Percentiles rank a stretch among this genome's conserved stretches.
phyloP scores from a whole-genome alignment of 2,888 invertebrate genomes.

The Caenorhabditis macrosperma region DNA sequence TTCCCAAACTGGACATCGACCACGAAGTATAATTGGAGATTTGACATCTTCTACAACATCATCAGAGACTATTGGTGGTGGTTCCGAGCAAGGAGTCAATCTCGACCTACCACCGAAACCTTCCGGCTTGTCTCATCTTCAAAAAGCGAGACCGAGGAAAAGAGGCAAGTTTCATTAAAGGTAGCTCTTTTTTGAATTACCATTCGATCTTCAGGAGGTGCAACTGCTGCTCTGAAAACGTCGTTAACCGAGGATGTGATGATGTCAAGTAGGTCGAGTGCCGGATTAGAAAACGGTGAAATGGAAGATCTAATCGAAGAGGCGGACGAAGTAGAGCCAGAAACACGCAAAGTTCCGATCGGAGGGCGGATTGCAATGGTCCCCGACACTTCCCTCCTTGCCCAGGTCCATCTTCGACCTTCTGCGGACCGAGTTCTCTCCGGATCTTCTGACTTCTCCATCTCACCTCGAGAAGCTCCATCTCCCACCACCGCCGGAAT shows the following conservation, averaged over 20 bases:
- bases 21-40: conserved; percentile 65
- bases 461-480: conserved; percentile 43
- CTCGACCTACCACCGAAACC: conserved; percentile 66
- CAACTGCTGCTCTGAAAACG: conserved; percentile 6
- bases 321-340: conserved; percentile 36
- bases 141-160: conserved; percentile 66
- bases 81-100: conserved; percentile 49
- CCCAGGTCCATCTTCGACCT: conserved; percentile 57
- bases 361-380: conserved; percentile 61
- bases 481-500: conserved; percentile 29
- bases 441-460: conserved; percentile 10
- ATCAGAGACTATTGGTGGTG: conserved; percentile 27
- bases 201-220: neutral
- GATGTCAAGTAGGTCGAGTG: conserved; percentile 47
- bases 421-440: conserved; percentile 51
- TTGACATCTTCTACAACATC: conserved; percentile 47
- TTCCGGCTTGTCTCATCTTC: conserved; percentile 63
- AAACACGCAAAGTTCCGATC: conserved; percentile 11
- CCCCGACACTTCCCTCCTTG: conserved; percentile 58
- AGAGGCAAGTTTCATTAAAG: neutral
- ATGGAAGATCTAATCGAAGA: conserved; percentile 42
- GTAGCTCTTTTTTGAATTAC: too few species aligned
- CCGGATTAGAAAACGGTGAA: conserved; percentile 26
- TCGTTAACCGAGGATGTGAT: conserved; percentile 25
- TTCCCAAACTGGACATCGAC: conserved; percentile 41